These are phyloP conservation scores for Eleutherodactylus coqui DNA, from an alignment of 2,797 vertebrate genomes.

Conservation along the genomic window DNA sequence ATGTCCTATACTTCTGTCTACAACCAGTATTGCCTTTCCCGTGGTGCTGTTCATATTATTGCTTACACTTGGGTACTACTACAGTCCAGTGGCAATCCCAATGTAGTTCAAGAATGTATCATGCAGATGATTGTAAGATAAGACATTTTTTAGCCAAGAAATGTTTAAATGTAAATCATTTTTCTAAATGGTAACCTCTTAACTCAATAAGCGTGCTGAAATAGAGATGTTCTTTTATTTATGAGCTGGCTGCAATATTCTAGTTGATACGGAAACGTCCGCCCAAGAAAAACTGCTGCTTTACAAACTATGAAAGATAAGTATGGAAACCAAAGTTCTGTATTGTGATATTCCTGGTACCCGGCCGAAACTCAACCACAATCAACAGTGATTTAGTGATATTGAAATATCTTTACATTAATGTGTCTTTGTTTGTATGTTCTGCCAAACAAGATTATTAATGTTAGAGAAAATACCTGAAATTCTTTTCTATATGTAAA, in stretches of 20 bases:
- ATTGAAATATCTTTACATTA: constrained; percentile 36
- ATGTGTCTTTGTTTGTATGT: neutral
- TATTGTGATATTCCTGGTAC: constrained; percentile 35
- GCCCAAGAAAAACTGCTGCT: constrained; percentile 16
- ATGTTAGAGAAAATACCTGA: constrained; percentile 20
- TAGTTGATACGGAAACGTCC: constrained; percentile 39
- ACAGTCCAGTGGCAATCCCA: neutral
- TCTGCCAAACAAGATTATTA: constrained; percentile 43
- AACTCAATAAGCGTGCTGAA: constrained; percentile 31
- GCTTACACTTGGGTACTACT: neutral
- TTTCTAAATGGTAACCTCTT: constrained; percentile 31
- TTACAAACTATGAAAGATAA: constrained; percentile 1
- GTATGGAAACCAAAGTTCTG: neutral
- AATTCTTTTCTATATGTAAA: neutral
- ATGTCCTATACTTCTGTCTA: neutral
- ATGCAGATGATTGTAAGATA: neutral
- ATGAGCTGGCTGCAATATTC: neutral
- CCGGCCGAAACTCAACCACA: constrained; percentile 1
- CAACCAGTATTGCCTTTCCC: neutral
- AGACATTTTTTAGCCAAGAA: neutral
- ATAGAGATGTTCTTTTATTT: constrained; percentile 45
- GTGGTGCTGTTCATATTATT: neutral
- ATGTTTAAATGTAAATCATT: constrained; percentile 5
- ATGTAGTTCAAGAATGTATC: neutral
- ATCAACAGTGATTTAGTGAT: constrained; percentile 45